Base-by-base conservation (phyloP, 1,140 invertebrate genomes). In the Psix sp. region DNA sequence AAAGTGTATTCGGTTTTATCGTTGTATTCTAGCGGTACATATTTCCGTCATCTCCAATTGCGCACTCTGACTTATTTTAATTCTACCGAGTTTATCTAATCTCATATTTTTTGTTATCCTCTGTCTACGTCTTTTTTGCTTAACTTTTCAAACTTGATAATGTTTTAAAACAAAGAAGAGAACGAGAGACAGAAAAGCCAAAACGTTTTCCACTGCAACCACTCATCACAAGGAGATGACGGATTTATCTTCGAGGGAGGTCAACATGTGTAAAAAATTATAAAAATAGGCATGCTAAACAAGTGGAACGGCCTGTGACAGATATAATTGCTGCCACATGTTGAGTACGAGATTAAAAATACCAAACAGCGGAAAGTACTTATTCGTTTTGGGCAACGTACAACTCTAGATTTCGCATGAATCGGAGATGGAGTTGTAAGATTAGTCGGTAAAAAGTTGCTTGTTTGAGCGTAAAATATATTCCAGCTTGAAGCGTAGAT, bases 261-360 rank as follows among this genome's bases (percentile, higher is more conserved):
- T 52, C 65, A 51, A 31, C 54, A 38, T 36, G 54, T 68, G 39
- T 59, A 59, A 38, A 60, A 59, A 59, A 59, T 52, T 46, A 68
- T 38, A 68, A 68, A 68, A 68, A 60, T 59, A 60, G 54, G 31
- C 36, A 68, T 5, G 39, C 18, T 67, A 68, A 68, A 68, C 54
- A 60, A 68, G 46, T 68, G 65, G 54, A 68, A 68, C 18, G 48
- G 20, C 16, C 40, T 68, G 65, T 60, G 65, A 68, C 65, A 68
- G 65, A 68, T 52, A 54, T 60, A 68, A 68, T 68, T 68, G 65
- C 65, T 54, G 65, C 65, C 65, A 60, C 65, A 68, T 68, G 65
- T 68, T 60, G 54, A 68, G 54, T 52, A 52, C 54, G 18, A 54
- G 46, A 68, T 68, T 68, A 68, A 68, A 68, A 68, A 68, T 68